Percentiles rank a stretch among this genome's conserved stretches.
phyloP scores from a whole-genome alignment of 2,797 vertebrate species.

The Rhinella marina region DNA sequence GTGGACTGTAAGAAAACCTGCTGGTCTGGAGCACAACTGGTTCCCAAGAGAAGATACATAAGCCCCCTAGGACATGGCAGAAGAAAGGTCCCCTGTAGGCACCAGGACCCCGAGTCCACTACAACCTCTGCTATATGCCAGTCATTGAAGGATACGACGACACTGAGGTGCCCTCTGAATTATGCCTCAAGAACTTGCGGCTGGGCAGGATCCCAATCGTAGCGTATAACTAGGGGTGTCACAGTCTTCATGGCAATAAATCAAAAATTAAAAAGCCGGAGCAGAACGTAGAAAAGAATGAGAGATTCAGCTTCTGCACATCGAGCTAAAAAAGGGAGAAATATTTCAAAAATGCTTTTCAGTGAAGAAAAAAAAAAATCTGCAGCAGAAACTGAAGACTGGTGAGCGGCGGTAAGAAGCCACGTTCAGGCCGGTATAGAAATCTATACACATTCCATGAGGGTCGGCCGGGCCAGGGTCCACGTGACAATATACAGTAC shows the following conservation, averaged over 20 bases:
- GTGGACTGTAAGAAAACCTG: too few species aligned
- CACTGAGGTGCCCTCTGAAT: too few species aligned
- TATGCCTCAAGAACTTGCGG: too few species aligned
- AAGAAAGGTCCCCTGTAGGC: too few species aligned
- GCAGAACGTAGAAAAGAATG: neutral
- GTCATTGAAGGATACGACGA: too few species aligned
- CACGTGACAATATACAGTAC: neutral
- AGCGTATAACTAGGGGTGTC: neutral
- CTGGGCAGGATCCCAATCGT: too few species aligned
- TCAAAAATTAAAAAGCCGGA: neutral
- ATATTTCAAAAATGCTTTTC: constrained; percentile 50
- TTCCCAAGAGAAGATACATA: too few species aligned
- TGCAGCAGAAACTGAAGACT: neutral
- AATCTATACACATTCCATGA: neutral
- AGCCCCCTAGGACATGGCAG: too few species aligned
- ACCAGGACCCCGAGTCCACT: too few species aligned
- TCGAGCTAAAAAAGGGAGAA: constrained; percentile 51
- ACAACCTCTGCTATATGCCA: too few species aligned
- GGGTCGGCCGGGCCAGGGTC: neutral
- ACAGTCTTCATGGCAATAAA: neutral
- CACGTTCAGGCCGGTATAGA: neutral
- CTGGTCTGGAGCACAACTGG: too few species aligned
- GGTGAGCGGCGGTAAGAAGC: neutral
- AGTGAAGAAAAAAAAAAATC: neutral
- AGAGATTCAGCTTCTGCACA: neutral